Evolutionary conservation across 2,113 vertebrate genomes (phyloP).

Genomic region (Lamprologus ornatipinnis): DNA sequence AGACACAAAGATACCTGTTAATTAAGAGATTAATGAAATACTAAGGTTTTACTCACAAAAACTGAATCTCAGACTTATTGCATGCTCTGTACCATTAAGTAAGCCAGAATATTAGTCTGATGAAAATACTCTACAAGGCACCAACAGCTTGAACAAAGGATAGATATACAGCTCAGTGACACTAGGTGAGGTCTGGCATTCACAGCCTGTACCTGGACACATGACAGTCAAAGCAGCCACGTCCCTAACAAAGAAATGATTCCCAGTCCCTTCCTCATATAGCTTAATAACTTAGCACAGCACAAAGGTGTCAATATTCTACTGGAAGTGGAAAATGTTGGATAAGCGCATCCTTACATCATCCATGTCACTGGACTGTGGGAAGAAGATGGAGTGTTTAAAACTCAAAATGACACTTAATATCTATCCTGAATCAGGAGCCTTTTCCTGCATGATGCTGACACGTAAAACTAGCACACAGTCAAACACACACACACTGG

Average conservation of each 20-base stretch:
- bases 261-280: neutral
- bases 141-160: neutral
- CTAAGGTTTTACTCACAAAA: neutral
- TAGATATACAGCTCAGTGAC: neutral
- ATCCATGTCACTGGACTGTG: neutral
- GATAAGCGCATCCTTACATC: neutral
- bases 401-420: neutral
- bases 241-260: neutral
- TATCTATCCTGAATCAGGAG: neutral
- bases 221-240: neutral
- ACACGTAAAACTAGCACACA: neutral
- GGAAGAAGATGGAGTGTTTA: neutral
- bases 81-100: neutral
- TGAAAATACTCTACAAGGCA: neutral
- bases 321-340: neutral
- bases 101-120: neutral
- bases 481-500: neutral
- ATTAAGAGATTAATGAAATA: neutral
- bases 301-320: neutral
- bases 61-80: neutral
- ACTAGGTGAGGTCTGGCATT: neutral
- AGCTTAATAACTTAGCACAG: neutral
- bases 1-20: neutral
- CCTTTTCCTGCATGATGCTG: neutral
- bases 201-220: neutral